phyloP scores from a whole-genome alignment of 64 coral and sea anemone genomes.

The Hydrozoanthus tunicans region DNA sequence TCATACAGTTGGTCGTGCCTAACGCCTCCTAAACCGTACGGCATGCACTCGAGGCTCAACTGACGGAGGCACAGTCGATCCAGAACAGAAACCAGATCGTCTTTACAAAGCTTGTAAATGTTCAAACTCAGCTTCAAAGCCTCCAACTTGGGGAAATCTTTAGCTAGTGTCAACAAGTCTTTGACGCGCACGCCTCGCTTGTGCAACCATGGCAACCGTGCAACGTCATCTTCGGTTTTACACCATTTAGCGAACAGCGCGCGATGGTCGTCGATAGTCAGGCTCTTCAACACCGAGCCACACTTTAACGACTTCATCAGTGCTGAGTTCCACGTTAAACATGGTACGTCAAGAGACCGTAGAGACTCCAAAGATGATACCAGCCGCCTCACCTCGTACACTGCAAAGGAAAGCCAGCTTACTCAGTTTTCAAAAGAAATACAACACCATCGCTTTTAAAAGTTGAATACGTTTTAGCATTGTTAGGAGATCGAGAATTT shows the following conservation, averaged over 20 bases:
- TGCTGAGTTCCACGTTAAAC: constrained; percentile 28
- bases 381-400: constrained; percentile 41
- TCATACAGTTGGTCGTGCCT: constrained; percentile 12
- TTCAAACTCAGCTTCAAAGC: constrained; percentile 43
- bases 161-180: constrained; percentile 29
- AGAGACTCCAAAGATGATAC: constrained; percentile 27
- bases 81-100: constrained; percentile 5
- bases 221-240: not conserved
- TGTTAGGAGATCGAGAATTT: no score
- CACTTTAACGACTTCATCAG: constrained; percentile 30
- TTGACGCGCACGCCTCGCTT: constrained; percentile 40
- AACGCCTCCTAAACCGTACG: constrained; percentile 28
- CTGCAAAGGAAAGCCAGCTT: not conserved
- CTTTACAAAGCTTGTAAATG: constrained; percentile 46
- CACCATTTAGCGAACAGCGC: constrained; percentile 45
- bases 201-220: constrained; percentile 18
- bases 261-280: constrained; percentile 47
- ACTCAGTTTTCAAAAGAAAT: not conserved
- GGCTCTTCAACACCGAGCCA: not conserved
- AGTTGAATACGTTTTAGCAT: no score
- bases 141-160: constrained; percentile 46
- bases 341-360: constrained; percentile 35
- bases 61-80: constrained; percentile 43
- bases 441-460: not conserved
- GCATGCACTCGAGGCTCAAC: constrained; percentile 33